Evolutionary conservation across 2,888 invertebrate genomes (phyloP).

Genomic region (Cataglyphis altisquamis): DNA sequence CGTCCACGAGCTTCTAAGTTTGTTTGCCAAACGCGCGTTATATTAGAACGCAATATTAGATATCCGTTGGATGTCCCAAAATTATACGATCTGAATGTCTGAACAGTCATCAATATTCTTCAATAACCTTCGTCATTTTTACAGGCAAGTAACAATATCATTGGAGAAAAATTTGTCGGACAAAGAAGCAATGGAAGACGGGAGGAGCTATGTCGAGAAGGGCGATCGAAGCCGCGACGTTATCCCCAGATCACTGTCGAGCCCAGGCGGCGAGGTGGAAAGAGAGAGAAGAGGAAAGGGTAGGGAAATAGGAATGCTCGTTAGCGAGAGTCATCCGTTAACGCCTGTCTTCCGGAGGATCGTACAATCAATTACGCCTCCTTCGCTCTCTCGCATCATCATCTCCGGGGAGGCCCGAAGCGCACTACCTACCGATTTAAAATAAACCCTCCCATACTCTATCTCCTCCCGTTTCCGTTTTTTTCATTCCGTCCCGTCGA

Average conservation of each 20-base stretch:
- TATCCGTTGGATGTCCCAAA: neutral
- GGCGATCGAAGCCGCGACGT: slow-evolving; percentile 43
- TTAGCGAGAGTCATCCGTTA: slow-evolving; percentile 86
- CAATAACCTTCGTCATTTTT: neutral
- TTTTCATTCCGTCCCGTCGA: slow-evolving; percentile 1
- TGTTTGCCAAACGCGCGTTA: neutral
- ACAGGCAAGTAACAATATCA: neutral
- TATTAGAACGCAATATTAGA: neutral
- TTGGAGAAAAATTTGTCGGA: neutral
- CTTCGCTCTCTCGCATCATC: slow-evolving; percentile 84
- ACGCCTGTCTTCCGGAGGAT: slow-evolving; percentile 85
- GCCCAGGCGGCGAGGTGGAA: slow-evolving; percentile 57
- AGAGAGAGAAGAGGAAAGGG: slow-evolving; percentile 65
- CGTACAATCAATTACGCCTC: slow-evolving; percentile 86
- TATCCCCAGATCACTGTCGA: slow-evolving; percentile 34
- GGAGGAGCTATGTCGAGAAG: slow-evolving; percentile 6
- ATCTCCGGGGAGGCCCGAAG: slow-evolving; percentile 84
- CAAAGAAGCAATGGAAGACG: slow-evolving; percentile 3
- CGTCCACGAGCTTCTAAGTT: neutral
- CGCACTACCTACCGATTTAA: slow-evolving; percentile 84
- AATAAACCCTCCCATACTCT: slow-evolving; percentile 78
- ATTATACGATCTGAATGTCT: neutral
- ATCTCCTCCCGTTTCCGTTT: slow-evolving; percentile 45
- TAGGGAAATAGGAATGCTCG: slow-evolving; percentile 85
- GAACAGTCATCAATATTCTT: neutral